phyloP scores from a whole-genome alignment of 2,113 vertebrate genomes.

The Chlorodrepanis virens region DNA sequence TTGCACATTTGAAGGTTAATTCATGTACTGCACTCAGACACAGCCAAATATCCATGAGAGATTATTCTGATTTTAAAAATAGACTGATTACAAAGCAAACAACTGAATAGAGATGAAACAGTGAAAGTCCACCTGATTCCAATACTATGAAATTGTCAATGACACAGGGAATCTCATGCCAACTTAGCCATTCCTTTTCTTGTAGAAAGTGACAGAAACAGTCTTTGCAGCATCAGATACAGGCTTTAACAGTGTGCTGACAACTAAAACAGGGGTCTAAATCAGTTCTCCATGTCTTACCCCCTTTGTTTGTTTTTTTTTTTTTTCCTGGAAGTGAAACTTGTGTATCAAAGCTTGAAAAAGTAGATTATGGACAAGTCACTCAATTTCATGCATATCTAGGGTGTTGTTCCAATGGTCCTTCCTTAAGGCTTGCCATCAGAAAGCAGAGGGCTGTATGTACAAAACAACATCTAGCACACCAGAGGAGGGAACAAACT shows the following conservation, averaged over 20 bases:
- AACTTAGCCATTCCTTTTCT: not conserved
- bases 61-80: not conserved
- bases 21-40: not conserved
- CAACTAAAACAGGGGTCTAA: not conserved
- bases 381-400: fast-evolving
- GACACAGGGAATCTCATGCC: not conserved
- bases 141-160: not conserved
- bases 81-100: not conserved
- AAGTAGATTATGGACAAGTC: not conserved
- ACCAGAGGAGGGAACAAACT: not conserved
- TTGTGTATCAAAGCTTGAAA: not conserved
- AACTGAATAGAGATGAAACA: not conserved
- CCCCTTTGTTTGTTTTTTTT: not conserved
- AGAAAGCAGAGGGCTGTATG: not conserved
- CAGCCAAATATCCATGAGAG: not conserved
- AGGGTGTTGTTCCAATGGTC: not conserved
- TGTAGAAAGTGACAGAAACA: not conserved
- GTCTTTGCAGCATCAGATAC: not conserved
- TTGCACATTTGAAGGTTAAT: conserved; percentile 36
- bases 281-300: not conserved
- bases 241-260: not conserved
- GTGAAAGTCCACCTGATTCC: not conserved
- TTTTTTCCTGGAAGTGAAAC: not conserved
- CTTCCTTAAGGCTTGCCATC: not conserved
- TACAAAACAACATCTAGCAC: not conserved